Evolutionary conservation across 2,888 invertebrate genomes (phyloP), one percentile per base, ranked within the genome.

Genomic region (Myopa testacea): DNA sequence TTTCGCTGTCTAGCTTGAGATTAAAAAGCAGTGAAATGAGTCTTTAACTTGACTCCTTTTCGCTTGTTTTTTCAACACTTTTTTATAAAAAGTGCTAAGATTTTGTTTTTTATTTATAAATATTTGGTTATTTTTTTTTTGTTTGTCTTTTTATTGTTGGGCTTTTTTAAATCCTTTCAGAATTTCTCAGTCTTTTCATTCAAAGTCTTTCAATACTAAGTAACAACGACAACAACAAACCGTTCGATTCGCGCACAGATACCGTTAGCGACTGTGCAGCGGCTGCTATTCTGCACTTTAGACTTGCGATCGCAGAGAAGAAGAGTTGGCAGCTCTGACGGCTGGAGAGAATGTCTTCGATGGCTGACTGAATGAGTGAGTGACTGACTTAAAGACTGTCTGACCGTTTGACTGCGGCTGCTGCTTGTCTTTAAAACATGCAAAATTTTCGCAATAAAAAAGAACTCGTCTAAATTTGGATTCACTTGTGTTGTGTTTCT

Each of bases 401-500:
- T 50, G 58, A 37, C n/a, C 38, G 4, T 65, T 14, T 67, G 67
- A 16, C 67, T 75, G 75, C 67, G 50, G 75, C 82, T 67, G 50
- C 34, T 52, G 58, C 55, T 76, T n/a, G 58, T 34, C 70, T 63
- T 63, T 68, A 69, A 45, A 68, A 45, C 75, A 75, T 68, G 68
- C 75, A 75, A 69, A 74, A 14, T 60, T 55, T 72, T 55, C 67
- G 63, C 73, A 73, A 50, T 45, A 45, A 26, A 63, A 50, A 62
- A 50, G 50, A 73, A 73, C 19, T 73, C 19, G 80, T 82, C 84
- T 83, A 83, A 83, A 83, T 85, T 83, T 84, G 82, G 81, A 82
- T 81, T 81, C 82, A 81, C 84, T 83, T 84, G 84, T 84, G 81
- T 84, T 84, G 81, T 81, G 81, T 81, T 78, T 68, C 37, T 76